These are phyloP conservation scores for Brachionus sp. DNA, from an alignment of 1,140 invertebrate species.

Conservation along the genomic window DNA sequence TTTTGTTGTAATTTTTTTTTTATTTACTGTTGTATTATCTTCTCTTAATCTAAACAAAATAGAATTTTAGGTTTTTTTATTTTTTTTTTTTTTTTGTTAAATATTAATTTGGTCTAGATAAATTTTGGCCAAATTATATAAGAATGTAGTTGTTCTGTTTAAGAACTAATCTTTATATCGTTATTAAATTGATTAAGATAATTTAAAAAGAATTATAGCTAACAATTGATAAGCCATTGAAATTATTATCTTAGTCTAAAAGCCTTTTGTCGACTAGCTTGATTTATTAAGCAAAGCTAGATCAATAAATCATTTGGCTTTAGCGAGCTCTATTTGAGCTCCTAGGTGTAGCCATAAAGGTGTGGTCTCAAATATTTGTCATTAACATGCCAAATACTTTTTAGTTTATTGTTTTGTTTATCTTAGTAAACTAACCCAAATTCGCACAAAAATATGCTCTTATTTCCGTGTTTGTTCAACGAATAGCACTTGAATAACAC, in stretches of 20 bases:
- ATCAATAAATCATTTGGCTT: neutral
- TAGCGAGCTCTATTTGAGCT: neutral
- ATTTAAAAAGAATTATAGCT: neutral
- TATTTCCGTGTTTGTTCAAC: neutral
- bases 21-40: constrained; percentile 15
- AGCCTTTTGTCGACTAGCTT: neutral
- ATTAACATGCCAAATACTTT: neutral
- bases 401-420: neutral
- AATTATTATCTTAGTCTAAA: neutral
- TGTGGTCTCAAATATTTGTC: constrained; percentile 1
- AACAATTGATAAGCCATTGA: constrained; percentile 3
- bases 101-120: neutral
- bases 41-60: neutral
- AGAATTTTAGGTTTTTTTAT: neutral
- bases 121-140: neutral
- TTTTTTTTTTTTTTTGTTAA: no score
- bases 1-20: no score
- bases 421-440: neutral
- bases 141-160: neutral
- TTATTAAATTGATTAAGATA: neutral
- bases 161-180: neutral
- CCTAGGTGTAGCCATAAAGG: neutral
- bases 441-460: neutral
- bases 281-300: neutral
- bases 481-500: neutral